These are phyloP conservation scores for Epizoanthus scotinus DNA, from an alignment of 92 coral and sea anemone genomes.

Conservation along the genomic window DNA sequence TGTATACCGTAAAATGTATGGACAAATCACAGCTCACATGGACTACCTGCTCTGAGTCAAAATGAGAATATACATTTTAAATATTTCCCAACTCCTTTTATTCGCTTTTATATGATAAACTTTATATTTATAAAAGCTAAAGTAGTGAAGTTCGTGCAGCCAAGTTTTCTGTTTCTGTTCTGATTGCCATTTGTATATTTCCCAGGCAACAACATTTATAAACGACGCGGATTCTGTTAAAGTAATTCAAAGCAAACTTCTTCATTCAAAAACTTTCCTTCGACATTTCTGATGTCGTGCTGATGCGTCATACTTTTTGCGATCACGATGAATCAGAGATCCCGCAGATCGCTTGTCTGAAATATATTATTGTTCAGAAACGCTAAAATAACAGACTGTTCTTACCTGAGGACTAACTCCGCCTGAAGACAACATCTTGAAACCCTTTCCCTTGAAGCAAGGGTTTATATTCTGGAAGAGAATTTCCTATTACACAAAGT, in stretches of 20 bases:
- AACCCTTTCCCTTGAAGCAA: neutral
- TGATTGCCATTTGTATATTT: neutral
- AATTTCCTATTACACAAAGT: constrained; percentile 3
- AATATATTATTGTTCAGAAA: neutral
- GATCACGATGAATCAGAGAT: neutral
- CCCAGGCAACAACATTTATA: neutral
- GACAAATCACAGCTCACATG: no score
- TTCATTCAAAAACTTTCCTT: neutral
- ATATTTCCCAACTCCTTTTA: no score
- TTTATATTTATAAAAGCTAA: no score
- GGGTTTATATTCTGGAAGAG: neutral
- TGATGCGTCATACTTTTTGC: neutral
- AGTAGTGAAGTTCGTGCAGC: neutral
- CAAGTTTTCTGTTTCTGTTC: neutral
- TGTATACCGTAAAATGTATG: no score
- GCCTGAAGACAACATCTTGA: constrained; percentile 67
- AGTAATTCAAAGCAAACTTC: neutral
- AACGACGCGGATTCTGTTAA: neutral
- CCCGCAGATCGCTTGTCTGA: neutral
- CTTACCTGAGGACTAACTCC: constrained; percentile 83
- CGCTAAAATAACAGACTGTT: neutral
- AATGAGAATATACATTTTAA: no score
- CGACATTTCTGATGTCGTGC: neutral
- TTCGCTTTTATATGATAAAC: no score
- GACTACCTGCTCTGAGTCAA: no score